Base-by-base conservation (phyloP, 2,113 vertebrate species). In the Nibea coibor region DNA sequence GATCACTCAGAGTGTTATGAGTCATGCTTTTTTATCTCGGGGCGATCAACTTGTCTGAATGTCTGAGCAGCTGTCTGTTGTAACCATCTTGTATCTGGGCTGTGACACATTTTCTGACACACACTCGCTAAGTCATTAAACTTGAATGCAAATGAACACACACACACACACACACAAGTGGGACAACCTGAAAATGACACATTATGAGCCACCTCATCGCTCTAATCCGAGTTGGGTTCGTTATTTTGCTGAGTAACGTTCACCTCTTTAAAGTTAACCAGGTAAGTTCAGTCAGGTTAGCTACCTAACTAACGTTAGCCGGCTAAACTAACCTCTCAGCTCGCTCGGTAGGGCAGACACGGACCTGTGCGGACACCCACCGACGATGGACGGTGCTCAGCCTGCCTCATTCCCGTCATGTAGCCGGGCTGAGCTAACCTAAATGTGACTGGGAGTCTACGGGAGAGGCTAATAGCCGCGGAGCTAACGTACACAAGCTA, bases 401-500 rank as follows among this genome's bases (percentile, higher is more conserved):
- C 35, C 35, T 1, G 35, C 7, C 35, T 35, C 35, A 8, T 8
- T 8, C 7, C 35, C 2, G 35, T 39, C 2, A 6, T 39, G 35
- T 39, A 39, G 35, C 35, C 35, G 35, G 35, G 35, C 1, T 8
- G 31, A 63, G 81, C 61, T 75, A 51, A 31, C 43, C 39, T 0
- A 64, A 79, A 72, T 20, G 11, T 45, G 12, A 43, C 2, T 43
- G 11, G 10, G 10, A 11, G 42, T 10, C 42, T 43, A 10, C 42
- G 42, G 10, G 10, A 43, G 42, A 5, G 31, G 35, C 35, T 63
- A 67, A 4, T 14, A 66, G 67, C 70, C 53, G 50, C 19, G 43
- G 48, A 50, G 84, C 81, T 83, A 87, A 51, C 69, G 31, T 70
- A 59, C 73, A 81, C 70, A 66, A 7, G 89, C 90, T 90, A 90